Evolutionary conservation across 2,797 vertebrate genomes (phyloP), one percentile per base, ranked within the genome.

Genomic region (Chromis chromis): DNA sequence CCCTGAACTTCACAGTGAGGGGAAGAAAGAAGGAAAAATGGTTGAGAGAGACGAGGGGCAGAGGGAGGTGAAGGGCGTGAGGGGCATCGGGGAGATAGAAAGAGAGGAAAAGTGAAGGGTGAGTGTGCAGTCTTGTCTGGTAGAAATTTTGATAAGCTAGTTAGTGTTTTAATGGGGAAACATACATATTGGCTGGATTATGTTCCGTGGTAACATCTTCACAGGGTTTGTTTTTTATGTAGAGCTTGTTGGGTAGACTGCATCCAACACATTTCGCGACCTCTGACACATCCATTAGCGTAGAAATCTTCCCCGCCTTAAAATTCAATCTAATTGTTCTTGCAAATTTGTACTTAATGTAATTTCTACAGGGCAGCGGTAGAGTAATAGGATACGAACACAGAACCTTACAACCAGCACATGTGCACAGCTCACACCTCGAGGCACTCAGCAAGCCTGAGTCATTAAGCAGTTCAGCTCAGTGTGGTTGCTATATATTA

Each of bases 1-100:
- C 86, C 83, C 76, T 84, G 84, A 86, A 86, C 85, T 61, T 66
- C 3, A 2, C 66, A 19, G 52, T 22, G 53, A 72, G 44, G 19
- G 53, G 58, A 60, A 48, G 49, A 64, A 36, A 75, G 25, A n/a
- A 4, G 48, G 59, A 55, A 42, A 25, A 63, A 56, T 9, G 60
- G 16, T 53, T 27, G 50, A 54, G 46, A 59, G 48, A 55, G 61
- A 53, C 42, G 24, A 40, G 28, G 48, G 58, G 27, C n/a, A 39
- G 61, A 58, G 6, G 17, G 22, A 75, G 42, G 56, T 72, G 66
- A 81, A 42, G 59, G 25, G 19, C 10, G 42, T 56, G 57, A 22
- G 19, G 40, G 49, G 40, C 12, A 59, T 74, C 31, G 46, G 70
- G 27, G 54, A 22, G 66, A 65, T 19, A 22, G 40, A 36, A 17